Evolutionary conservation across 2,888 invertebrate species (phyloP).

Genomic region (Entomobrya proxima): DNA sequence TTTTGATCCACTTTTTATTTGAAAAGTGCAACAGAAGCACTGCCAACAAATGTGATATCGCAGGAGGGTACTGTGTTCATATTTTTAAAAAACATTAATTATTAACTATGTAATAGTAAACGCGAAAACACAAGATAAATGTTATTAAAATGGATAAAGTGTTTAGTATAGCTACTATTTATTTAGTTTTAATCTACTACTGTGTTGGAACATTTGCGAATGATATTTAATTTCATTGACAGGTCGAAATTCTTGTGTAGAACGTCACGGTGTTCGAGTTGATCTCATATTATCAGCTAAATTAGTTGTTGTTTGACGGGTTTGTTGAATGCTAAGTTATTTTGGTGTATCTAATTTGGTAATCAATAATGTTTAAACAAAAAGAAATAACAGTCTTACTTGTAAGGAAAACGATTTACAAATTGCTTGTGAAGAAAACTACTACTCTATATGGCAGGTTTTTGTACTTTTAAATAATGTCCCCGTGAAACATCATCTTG

Average conservation of each 20-base stretch:
- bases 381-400: too few relatives aligned
- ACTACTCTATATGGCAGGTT: too few relatives aligned
- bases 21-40: constrained; percentile 60
- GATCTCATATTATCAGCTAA: constrained; percentile 55
- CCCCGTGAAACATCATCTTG: too few relatives aligned
- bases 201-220: too few relatives aligned
- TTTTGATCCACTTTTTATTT: constrained; percentile 17
- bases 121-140: background rate
- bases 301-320: background rate
- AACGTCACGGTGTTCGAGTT: constrained; percentile 43
- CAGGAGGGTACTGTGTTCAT: constrained; percentile 67
- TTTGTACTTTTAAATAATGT: too few relatives aligned
- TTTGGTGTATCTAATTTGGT: too few relatives aligned
- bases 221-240: too few relatives aligned
- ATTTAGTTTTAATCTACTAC: too few relatives aligned
- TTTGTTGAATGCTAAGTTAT: too few relatives aligned
- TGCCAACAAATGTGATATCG: constrained; percentile 66
- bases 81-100: constrained; percentile 57
- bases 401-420: too few relatives aligned
- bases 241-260: background rate
- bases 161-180: background rate
- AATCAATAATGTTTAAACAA: too few relatives aligned
- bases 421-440: too few relatives aligned
- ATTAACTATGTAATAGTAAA: constrained; percentile 24
- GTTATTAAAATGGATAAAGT: constrained; percentile 11